Conservation (phyloP, 2,113 vertebrate genomes). For the Eleginops maclovinus region DNA sequence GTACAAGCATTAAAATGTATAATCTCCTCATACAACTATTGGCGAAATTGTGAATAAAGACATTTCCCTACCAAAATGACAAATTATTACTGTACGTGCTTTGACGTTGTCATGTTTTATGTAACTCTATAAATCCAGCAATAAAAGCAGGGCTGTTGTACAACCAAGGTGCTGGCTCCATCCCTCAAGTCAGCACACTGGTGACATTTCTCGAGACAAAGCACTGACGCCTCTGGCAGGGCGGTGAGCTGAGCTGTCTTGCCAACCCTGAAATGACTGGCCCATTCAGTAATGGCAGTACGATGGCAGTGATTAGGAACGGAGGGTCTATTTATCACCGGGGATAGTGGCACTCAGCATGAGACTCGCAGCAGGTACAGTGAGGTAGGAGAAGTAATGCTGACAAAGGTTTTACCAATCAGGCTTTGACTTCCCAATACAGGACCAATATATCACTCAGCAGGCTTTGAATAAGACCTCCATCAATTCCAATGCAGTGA, state of each 20-base stretch:
- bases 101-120: background rate
- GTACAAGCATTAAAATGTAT: background rate
- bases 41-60: background rate
- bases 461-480: background rate
- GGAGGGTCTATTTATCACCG: conserved; percentile 67
- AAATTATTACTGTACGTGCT: background rate
- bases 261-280: conserved; percentile 61
- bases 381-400: conserved; percentile 29
- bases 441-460: conserved; percentile 39
- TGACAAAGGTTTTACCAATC: conserved; percentile 54
- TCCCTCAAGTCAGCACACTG: conserved; percentile 33
- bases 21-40: background rate
- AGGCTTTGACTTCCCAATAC: conserved; percentile 28
- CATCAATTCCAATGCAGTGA: background rate
- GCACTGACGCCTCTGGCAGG: conserved; percentile 52
- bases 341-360: conserved; percentile 49
- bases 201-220: conserved; percentile 61
- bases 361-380: conserved; percentile 43
- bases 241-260: conserved; percentile 38
- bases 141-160: background rate
- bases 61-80: background rate
- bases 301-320: conserved; percentile 62
- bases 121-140: conserved; percentile 1
- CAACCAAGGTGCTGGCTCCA: conserved; percentile 5
- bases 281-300: conserved; percentile 64